These are phyloP conservation scores for Bujurquina vittata DNA, from an alignment of 2,113 vertebrate genomes.

Conservation along the genomic window DNA sequence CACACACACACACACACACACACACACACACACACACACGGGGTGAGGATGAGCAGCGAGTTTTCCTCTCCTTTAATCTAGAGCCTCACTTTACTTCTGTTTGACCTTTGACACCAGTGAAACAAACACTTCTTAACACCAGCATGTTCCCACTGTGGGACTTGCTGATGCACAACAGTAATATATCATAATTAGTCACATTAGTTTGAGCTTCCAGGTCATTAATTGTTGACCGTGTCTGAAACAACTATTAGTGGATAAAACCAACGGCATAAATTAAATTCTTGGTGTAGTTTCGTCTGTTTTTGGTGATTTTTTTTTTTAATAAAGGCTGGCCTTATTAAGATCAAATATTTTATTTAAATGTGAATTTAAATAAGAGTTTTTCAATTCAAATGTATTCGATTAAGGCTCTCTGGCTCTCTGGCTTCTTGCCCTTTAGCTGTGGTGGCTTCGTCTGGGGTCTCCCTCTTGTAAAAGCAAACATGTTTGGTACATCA, in stretches of 20 bases:
- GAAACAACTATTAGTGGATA: rapidly evolving
- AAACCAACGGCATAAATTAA: rapidly evolving
- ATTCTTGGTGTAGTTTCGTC: not conserved
- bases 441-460: no score
- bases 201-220: no score
- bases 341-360: rapidly evolving
- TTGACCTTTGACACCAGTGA: slow-evolving; percentile 63
- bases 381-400: not conserved
- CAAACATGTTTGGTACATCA: no score
- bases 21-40: not conserved
- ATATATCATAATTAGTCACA: not conserved
- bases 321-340: not conserved
- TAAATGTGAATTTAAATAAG: no score
- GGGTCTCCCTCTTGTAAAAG: no score
- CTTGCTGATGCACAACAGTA: not conserved
- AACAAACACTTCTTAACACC: slow-evolving; percentile 13
- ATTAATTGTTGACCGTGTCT: no score
- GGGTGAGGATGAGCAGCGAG: not conserved
- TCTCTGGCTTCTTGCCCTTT: no score
- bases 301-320: rapidly evolving
- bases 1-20: slow-evolving; percentile 15
- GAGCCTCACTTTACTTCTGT: slow-evolving; percentile 50
- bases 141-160: not conserved
- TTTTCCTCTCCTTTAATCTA: not conserved
- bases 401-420: not conserved